A percentile compares a stretch with the other conserved stretches of the same genome.
Evolutionary conservation across 2,888 invertebrate species (phyloP).

Genomic region (Pristionchus exspectatus): DNA sequence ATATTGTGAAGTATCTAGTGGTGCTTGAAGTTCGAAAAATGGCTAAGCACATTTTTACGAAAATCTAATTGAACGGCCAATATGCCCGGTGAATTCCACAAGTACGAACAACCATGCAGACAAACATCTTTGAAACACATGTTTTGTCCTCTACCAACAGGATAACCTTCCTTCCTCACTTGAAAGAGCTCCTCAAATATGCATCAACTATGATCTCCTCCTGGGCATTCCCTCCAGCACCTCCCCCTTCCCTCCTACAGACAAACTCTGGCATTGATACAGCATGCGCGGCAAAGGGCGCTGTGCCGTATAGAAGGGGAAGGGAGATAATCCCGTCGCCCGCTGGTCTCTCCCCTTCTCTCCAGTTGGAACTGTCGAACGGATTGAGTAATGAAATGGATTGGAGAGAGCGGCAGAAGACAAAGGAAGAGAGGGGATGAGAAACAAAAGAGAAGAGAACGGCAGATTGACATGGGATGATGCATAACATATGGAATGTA

Average conservation of each 20-base stretch:
- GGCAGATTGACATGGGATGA: conserved; percentile 32
- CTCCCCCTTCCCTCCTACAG: background rate
- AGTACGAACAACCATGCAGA: too few relatives aligned
- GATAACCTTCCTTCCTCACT: background rate
- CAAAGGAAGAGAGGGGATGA: conserved; percentile 5
- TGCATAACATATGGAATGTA: conserved; percentile 43
- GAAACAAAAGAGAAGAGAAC: background rate
- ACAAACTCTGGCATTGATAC: background rate
- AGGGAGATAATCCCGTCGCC: background rate
- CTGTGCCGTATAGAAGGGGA: background rate
- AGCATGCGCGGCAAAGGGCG: background rate
- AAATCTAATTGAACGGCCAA: too few relatives aligned
- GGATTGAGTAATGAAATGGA: conserved; percentile 45
- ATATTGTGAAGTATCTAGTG: too few relatives aligned
- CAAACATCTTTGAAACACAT: too few relatives aligned
- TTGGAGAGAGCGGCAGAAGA: conserved; percentile 9
- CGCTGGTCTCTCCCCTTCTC: background rate
- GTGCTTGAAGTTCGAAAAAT: too few relatives aligned
- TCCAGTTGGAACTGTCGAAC: background rate
- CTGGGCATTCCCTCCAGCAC: background rate
- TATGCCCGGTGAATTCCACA: too few relatives aligned
- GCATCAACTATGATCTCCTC: background rate
- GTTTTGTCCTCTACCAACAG: background rate
- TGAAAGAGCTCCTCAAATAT: background rate
- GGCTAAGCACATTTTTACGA: too few relatives aligned